phyloP scores from a whole-genome alignment of 2,797 vertebrate species.

The Liparis tanakae region DNA sequence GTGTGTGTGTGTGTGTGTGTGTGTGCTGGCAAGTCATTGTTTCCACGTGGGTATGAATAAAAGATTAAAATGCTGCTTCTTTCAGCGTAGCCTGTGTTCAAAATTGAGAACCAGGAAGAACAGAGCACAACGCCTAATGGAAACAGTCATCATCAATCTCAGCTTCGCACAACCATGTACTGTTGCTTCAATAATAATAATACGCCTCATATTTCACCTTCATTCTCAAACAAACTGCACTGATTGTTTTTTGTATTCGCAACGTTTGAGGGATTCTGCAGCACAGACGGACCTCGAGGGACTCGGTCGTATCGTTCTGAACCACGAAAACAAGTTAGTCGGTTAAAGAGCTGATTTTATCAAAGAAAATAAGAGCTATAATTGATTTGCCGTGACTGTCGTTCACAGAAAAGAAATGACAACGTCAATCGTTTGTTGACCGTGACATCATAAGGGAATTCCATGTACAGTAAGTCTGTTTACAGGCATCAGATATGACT shows the following conservation, averaged over 20 bases:
- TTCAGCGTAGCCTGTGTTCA: constrained; percentile 8
- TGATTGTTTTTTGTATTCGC: constrained; percentile 35
- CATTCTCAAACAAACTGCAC: constrained; percentile 30
- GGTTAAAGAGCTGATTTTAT: constrained; percentile 37
- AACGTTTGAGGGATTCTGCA: constrained; percentile 30
- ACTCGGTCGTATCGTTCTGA: constrained; percentile 14
- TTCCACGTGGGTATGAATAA: constrained; percentile 36
- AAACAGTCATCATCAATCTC: constrained; percentile 33
- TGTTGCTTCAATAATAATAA: constrained; percentile 35
- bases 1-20: neutral
- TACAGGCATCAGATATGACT: neutral
- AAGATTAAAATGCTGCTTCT: constrained; percentile 41
- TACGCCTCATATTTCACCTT: constrained; percentile 34
- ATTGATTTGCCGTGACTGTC: constrained; percentile 6
- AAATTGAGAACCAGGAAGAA: too few species aligned
- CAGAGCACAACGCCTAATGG: neutral
- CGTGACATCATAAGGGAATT: neutral
- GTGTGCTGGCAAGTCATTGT: constrained; percentile 33
- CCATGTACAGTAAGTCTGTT: neutral
- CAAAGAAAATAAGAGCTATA: constrained; percentile 19
- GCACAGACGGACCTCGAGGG: constrained; percentile 3
- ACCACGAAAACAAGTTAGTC: neutral
- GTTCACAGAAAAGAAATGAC: neutral
- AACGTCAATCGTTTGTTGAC: constrained; percentile 22
- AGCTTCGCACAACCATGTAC: constrained; percentile 4